Evolutionary conservation across 2,888 invertebrate species (phyloP).

Genomic region (Brachynemurus nebulosus): DNA sequence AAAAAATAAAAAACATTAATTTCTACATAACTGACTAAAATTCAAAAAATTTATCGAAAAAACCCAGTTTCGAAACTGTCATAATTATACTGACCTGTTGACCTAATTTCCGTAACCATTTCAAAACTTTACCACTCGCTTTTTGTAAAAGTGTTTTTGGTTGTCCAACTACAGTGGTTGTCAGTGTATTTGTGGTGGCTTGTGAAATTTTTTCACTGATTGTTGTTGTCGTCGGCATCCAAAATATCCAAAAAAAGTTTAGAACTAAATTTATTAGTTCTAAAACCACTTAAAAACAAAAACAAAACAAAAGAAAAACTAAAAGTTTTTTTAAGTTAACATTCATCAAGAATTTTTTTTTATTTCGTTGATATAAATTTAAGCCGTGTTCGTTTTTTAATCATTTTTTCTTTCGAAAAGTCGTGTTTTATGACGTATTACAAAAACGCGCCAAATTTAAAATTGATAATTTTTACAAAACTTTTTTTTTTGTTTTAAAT

Average conservation of each 20-base stretch:
- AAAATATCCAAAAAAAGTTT: background rate
- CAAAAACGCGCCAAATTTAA: too few relatives aligned
- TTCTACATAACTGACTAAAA: background rate
- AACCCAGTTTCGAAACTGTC: background rate
- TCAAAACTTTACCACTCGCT: slow-evolving; percentile 32
- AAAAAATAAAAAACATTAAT: background rate
- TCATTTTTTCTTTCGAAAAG: slow-evolving; percentile 9
- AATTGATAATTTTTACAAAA: too few relatives aligned
- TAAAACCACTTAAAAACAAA: too few relatives aligned
- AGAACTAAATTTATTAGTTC: too few relatives aligned
- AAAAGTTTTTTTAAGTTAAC: too few relatives aligned
- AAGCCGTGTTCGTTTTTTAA: slow-evolving; percentile 6
- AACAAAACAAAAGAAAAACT: too few relatives aligned
- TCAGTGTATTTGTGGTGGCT: background rate
- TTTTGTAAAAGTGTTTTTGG: slow-evolving; percentile 31
- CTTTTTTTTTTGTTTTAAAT: too few relatives aligned
- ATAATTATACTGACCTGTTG: slow-evolving; percentile 24
- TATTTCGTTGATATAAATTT: background rate
- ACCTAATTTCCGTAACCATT: slow-evolving; percentile 31
- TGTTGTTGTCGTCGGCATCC: slow-evolving; percentile 1
- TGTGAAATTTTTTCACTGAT: background rate
- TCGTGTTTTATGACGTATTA: too few relatives aligned
- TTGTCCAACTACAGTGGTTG: background rate
- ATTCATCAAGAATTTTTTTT: background rate
- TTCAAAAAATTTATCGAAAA: background rate